Percentiles rank a stretch among this genome's conserved stretches.
phyloP scores from a whole-genome alignment of 2,888 invertebrate species.

The Drosophila peninsularis region DNA sequence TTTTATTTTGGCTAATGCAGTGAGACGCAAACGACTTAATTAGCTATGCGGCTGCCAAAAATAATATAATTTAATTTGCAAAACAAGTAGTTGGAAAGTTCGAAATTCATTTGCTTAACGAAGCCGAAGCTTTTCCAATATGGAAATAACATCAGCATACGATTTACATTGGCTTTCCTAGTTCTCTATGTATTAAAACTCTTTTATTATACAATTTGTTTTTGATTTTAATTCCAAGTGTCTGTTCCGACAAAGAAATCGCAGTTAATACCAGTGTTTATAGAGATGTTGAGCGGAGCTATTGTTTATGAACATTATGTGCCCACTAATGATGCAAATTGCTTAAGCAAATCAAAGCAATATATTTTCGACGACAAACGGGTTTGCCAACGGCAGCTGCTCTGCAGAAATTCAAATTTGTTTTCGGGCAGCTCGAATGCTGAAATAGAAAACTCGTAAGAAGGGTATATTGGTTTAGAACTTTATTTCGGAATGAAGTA shows the following conservation, averaged over 20 bases:
- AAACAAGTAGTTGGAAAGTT: neutral
- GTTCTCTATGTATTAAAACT: neutral
- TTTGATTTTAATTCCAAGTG: neutral
- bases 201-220: neutral
- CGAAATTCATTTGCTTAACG: no score
- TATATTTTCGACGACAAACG: slow-evolving; percentile 31
- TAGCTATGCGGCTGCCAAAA: neutral
- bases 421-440: slow-evolving; percentile 22
- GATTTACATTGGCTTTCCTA: neutral
- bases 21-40: neutral
- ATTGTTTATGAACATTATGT: slow-evolving; percentile 38
- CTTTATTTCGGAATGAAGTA: neutral
- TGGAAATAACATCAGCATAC: neutral
- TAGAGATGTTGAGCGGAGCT: slow-evolving; percentile 28
- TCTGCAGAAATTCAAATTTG: slow-evolving; percentile 30
- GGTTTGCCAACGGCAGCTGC: slow-evolving; percentile 27
- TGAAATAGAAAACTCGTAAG: neutral
- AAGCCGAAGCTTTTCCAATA: neutral
- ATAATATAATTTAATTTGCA: neutral
- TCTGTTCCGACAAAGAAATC: slow-evolving; percentile 14
- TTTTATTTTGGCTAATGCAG: slow-evolving; percentile 1
- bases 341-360: slow-evolving; percentile 37
- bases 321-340: slow-evolving; percentile 53
- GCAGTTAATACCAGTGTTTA: slow-evolving; percentile 30
- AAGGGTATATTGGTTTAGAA: neutral